A percentile compares a stretch with the other conserved stretches of the same genome.
Conservation (phyloP, 2,888 invertebrate species). For the Andrena bicolor region DNA sequence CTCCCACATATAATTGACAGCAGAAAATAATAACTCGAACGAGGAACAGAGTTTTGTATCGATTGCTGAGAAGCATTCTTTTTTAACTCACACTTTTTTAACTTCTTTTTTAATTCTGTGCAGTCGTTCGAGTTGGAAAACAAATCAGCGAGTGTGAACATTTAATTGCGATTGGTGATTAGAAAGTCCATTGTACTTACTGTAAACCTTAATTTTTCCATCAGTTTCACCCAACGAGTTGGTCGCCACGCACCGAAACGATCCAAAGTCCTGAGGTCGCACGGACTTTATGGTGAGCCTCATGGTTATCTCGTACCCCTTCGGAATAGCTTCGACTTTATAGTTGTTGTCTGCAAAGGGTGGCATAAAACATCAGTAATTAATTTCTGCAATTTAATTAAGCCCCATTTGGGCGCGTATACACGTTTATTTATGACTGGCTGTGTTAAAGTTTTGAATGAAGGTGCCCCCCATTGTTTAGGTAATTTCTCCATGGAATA, state of each 20-base stretch:
- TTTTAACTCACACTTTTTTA: too few species aligned
- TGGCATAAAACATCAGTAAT: not conserved
- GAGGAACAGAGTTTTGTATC: too few species aligned
- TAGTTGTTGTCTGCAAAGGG: conserved; percentile 83
- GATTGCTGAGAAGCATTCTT: too few species aligned
- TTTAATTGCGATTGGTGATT: not conserved
- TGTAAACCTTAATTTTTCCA: conserved; percentile 85
- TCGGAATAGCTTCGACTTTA: conserved; percentile 80
- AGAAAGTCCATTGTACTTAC: conserved; percentile 79
- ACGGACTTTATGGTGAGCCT: conserved; percentile 84
- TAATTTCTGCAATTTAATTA: not conserved
- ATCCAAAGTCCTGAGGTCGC: conserved; percentile 83
- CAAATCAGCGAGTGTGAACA: not conserved
- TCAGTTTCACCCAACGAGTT: conserved; percentile 86
- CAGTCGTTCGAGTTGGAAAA: too few species aligned
- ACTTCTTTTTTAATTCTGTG: too few species aligned
- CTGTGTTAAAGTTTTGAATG: too few species aligned
- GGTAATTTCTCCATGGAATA: too few species aligned
- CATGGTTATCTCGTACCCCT: conserved; percentile 84
- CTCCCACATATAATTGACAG: not conserved
- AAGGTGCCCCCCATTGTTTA: too few species aligned
- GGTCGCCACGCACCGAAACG: conserved; percentile 85
- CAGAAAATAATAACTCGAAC: not conserved
- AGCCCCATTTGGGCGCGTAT: too few species aligned
- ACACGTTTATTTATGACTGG: too few species aligned